phyloP scores from a whole-genome alignment of 2,888 invertebrate genomes.

The Amblyteles armatorius region DNA sequence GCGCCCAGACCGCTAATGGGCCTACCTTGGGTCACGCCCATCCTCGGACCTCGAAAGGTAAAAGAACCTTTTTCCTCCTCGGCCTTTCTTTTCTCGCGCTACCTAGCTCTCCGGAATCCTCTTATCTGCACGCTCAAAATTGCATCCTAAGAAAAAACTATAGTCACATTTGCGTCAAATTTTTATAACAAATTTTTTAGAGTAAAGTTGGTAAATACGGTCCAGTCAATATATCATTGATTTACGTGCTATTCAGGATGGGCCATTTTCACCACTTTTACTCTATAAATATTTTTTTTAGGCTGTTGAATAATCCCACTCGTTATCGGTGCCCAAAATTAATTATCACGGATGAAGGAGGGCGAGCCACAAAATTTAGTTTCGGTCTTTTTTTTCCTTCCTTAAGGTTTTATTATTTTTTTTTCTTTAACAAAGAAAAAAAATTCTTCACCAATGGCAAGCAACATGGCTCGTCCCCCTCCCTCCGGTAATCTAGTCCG shows the following conservation, averaged over 20 bases:
- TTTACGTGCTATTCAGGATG: too few species aligned
- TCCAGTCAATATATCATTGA: too few species aligned
- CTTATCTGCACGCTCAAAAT: constrained; percentile 52
- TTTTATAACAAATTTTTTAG: too few species aligned
- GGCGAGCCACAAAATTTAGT: constrained; percentile 8
- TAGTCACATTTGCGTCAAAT: background rate
- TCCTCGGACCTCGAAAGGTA: constrained; percentile 53
- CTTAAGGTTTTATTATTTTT: constrained; percentile 5
- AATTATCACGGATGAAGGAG: constrained; percentile 16
- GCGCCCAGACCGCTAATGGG: constrained; percentile 78
- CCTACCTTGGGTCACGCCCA: constrained; percentile 73
- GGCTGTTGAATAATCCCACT: background rate
- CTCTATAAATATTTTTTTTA: constrained; percentile 1
- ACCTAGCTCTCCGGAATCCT: constrained; percentile 39
- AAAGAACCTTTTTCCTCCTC: constrained; percentile 49
- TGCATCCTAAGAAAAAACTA: constrained; percentile 37
- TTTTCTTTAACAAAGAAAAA: constrained; percentile 7
- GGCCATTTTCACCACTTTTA: background rate
- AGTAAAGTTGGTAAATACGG: too few species aligned
- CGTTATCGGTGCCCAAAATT: constrained; percentile 18
- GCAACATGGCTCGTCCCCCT: constrained; percentile 4
- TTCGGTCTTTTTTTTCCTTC: constrained; percentile 22
- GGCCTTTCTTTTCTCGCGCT: constrained; percentile 17
- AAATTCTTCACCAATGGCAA: constrained; percentile 19
- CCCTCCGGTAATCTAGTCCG: constrained; percentile 19